Evolutionary conservation across 2,797 vertebrate genomes (phyloP), one percentile per base, ranked within the genome.

Genomic region (Macroramphosus scolopax): DNA sequence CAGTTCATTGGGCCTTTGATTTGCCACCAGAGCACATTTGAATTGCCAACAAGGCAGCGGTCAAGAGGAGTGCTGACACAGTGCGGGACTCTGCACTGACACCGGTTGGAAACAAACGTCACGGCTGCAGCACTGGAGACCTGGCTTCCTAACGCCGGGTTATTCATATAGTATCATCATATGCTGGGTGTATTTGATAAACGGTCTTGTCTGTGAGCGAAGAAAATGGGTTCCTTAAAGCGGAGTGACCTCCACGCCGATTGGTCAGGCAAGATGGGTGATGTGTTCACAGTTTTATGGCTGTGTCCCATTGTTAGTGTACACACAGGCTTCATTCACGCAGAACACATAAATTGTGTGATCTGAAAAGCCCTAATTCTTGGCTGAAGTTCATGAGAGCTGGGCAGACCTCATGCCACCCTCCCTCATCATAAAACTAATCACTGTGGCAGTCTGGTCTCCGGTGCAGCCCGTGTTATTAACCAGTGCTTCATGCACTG

Each of bases 1-100:
- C 70, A 67, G 72, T 59, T 68, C 61, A 48, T 15, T 22, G 55
- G 49, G 66, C 63, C 73, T 87, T 83, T 86, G 77, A 87, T 88
- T 78, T 67, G 68, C 70, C 68, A 82, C 54, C 67, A 17, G 58
- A 78, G 73, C 22, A 33, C 68, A 76, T 83, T 72, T 80, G 75
- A 72, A 71, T 52, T 64, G 71, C 41, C 35, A 26, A 67, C 50
- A 68, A 60, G 58, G 60, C 71, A 78, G 71, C 67, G 72, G 63
- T 31, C 25, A 3, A 68, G 24, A 67, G 63, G 63, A 45, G 51
- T 1, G 50, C 43, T 62, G 56, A 59, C 51, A 37, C 17, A 1
- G 34, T 10, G 63, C 32, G 24, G 33, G 43, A 58, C 65, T 25
- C 62, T 33, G 30, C 40, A 55, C 51, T 60, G 22, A 51, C 41